Evolutionary conservation across 2,113 vertebrate genomes (phyloP).

Genomic region (Chloropsis cyanopogon): DNA sequence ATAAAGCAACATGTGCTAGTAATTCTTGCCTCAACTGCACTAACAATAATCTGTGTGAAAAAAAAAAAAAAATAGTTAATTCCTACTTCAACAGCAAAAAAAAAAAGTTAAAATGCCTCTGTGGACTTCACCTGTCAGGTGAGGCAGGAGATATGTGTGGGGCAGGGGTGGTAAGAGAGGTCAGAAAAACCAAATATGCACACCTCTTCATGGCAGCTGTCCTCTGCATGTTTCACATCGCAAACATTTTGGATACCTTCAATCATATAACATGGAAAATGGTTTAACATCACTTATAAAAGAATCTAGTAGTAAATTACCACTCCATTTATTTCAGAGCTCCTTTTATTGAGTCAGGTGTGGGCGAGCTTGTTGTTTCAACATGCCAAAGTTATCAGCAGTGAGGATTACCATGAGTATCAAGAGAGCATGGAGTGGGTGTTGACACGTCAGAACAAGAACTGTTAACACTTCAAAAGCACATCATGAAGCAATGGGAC

Average conservation of each 20-base stretch:
- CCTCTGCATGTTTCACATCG: neutral
- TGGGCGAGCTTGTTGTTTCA: conserved; percentile 11
- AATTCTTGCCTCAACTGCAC: neutral
- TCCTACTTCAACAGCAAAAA: neutral
- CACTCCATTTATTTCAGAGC: neutral
- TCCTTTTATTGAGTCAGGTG: neutral
- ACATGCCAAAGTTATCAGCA: neutral
- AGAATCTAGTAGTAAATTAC: neutral
- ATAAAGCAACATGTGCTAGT: neutral
- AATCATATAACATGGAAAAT: neutral
- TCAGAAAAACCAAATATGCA: neutral
- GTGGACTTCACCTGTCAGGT: neutral
- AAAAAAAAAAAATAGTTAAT: neutral
- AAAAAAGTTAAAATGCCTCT: neutral
- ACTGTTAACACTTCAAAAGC: neutral
- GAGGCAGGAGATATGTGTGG: neutral
- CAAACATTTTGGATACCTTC: neutral
- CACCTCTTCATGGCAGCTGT: neutral
- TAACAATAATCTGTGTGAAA: neutral
- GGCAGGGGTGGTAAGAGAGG: neutral
- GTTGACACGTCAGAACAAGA: neutral
- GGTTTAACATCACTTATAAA: neutral
- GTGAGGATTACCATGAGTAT: neutral
- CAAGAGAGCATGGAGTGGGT: neutral
- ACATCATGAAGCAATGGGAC: neutral